A percentile compares a stretch with the other conserved stretches of the same genome.
phyloP scores from a whole-genome alignment of 2,888 invertebrate species.

The Drosophila lacicola region DNA sequence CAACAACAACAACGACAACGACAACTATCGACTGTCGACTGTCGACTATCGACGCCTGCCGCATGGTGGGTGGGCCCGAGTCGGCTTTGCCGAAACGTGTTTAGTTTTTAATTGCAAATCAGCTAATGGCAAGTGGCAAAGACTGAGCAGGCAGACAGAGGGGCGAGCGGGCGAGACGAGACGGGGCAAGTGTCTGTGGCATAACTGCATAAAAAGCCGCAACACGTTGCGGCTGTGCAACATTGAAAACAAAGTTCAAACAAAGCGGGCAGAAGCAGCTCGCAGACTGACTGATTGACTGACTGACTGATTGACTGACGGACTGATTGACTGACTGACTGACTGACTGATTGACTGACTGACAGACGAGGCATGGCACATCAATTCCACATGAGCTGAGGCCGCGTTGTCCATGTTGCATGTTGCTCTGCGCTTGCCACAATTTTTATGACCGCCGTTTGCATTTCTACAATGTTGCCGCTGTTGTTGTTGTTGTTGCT shows the following conservation, averaged over 20 bases:
- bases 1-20: slow-evolving; percentile 18
- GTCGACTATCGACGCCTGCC: slow-evolving; percentile 59
- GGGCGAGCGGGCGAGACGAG: background rate
- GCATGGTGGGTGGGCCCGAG: slow-evolving; percentile 69
- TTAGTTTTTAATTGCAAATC: slow-evolving; percentile 79
- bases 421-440: slow-evolving; percentile 48
- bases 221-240: slow-evolving; percentile 58
- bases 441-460: slow-evolving; percentile 73
- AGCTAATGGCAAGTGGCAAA: slow-evolving; percentile 47
- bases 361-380: slow-evolving; percentile 75
- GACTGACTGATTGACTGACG: too few relatives aligned
- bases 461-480: slow-evolving; percentile 72
- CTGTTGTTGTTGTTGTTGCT: slow-evolving; percentile 20
- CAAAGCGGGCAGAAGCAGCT: slow-evolving; percentile 51
- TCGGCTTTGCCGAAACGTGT: slow-evolving; percentile 62
- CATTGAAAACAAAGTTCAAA: slow-evolving; percentile 79
- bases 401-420: slow-evolving; percentile 62
- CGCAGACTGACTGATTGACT: too few relatives aligned
- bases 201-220: slow-evolving; percentile 52
- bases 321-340: slow-evolving; percentile 5
- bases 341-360: slow-evolving; percentile 17
- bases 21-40: slow-evolving; percentile 24
- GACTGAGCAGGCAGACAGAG: background rate
- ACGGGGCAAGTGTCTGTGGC: background rate
- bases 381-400: slow-evolving; percentile 78